phyloP scores from a whole-genome alignment of 2,113 vertebrate genomes.

The Tragelaphus buxtoni region DNA sequence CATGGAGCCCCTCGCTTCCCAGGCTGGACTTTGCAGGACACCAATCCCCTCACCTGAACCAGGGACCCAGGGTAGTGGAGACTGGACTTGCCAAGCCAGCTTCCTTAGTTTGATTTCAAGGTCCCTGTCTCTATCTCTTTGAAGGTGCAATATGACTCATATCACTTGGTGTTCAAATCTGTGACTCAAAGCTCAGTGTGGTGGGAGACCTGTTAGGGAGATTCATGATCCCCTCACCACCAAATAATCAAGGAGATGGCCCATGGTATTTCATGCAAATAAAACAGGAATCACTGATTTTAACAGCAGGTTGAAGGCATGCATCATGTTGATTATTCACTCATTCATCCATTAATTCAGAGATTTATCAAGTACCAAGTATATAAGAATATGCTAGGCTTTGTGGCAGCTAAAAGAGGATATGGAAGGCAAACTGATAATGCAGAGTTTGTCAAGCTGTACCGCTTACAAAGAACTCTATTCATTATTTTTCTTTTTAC shows the following conservation, averaged over 20 bases:
- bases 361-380: background rate
- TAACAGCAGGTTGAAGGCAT: background rate
- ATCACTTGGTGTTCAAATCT: background rate
- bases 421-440: background rate
- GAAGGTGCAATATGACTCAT: accelerated
- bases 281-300: background rate
- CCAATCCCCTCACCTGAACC: background rate
- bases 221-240: background rate
- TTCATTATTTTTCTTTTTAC: background rate
- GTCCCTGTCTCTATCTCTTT: background rate
- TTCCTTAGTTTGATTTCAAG: background rate
- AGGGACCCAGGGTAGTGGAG: background rate
- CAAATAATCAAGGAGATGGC: background rate
- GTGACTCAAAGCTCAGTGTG: background rate
- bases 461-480: background rate
- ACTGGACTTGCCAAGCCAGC: background rate
- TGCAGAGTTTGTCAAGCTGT: background rate
- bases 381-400: background rate
- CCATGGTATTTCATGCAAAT: background rate
- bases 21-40: background rate
- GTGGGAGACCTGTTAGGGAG: background rate
- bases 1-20: background rate
- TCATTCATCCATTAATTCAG: background rate
- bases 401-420: background rate
- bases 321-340: background rate